Evolutionary conservation across 2,113 vertebrate genomes (phyloP), one percentile per base, ranked within the genome.

Genomic region (Rhinolophus ferrumequinum): DNA sequence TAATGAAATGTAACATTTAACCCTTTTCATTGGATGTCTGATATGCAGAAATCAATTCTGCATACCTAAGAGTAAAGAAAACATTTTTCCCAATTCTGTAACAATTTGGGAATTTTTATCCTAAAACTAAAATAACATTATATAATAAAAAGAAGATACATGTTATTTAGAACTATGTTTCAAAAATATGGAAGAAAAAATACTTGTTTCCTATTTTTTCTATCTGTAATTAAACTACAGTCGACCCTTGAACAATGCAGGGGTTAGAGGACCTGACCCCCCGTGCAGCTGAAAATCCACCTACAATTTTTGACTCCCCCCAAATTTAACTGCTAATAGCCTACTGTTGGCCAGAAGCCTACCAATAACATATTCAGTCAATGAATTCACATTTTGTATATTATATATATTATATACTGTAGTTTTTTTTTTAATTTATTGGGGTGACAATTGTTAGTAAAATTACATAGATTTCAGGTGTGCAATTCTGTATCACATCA

Each of bases 161-260:
- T 93, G 92, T 84, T 93, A 19, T 79, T 90, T 30, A 81, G 0
- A 76, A 33, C 4, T 66, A 10, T 35, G 22, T 30, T 93, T 97
- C 62, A 38, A 93, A 95, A 96, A 52, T 67, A 79, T 26, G 82
- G 73, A 96, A 80, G 0, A 88, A 85, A 52, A 1, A 50, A 73
- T 70, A 38, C 35, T 67, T 69, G 8, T n/a, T 52, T 93, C 62
- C 47, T 1, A 33, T 19, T 16, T 67, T 62, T 70, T 81, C 5
- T 62, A 5, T 26, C 21, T 35, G 10, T 47, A 70, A 56, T 52
- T 56, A 67, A 90, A 44, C 5, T 76, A 76, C 9, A 50, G 28
- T 18, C 2, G 6, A 76, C 26, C 28, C 15, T 50, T 76, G 16
- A 76, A 50, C 26, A 19, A 30, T 76, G 15, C 3, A 4, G 15